Conservation (phyloP, 1,140 invertebrate species). For the Pseudomyrmex sp. region DNA sequence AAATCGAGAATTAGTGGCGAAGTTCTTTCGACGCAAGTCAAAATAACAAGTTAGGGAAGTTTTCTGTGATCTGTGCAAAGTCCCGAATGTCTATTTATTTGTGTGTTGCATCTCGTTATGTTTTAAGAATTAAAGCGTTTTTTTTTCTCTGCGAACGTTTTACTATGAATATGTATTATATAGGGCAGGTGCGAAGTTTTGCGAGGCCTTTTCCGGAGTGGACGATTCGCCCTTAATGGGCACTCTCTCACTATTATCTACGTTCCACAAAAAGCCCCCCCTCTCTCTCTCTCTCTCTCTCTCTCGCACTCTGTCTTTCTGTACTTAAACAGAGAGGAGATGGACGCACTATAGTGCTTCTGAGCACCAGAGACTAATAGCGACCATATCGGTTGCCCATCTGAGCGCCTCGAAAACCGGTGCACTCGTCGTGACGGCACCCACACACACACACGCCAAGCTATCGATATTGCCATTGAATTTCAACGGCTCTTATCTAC, state of each 20-base stretch:
- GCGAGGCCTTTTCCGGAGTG: conserved; percentile 67
- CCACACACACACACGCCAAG: background rate
- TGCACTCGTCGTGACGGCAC: conserved; percentile 17
- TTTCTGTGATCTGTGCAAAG: background rate
- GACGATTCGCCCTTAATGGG: conserved; percentile 75
- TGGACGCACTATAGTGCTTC: conserved; percentile 68
- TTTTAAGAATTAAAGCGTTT: conserved; percentile 24
- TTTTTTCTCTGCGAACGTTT: conserved; percentile 10
- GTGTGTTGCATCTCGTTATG: conserved; percentile 1
- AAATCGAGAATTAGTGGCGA: conserved; percentile 20
- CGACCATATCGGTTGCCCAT: conserved; percentile 72
- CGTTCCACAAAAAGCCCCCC: conserved; percentile 69
- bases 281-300: background rate
- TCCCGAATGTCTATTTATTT: background rate
- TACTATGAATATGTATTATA: conserved; percentile 67
- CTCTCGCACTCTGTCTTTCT: conserved; percentile 57
- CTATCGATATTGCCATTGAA: conserved; percentile 61
- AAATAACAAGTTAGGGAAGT: conserved; percentile 50
- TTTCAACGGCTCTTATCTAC: conserved; percentile 68
- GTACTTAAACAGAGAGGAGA: conserved; percentile 69
- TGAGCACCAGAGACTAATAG: conserved; percentile 74
- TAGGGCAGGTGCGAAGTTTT: conserved; percentile 77
- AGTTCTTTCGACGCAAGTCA: background rate
- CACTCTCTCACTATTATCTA: conserved; percentile 76
- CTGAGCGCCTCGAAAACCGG: conserved; percentile 60